These are phyloP conservation scores for Theristicus caerulescens DNA, from an alignment of 2,113 vertebrate species.

Conservation along the genomic window DNA sequence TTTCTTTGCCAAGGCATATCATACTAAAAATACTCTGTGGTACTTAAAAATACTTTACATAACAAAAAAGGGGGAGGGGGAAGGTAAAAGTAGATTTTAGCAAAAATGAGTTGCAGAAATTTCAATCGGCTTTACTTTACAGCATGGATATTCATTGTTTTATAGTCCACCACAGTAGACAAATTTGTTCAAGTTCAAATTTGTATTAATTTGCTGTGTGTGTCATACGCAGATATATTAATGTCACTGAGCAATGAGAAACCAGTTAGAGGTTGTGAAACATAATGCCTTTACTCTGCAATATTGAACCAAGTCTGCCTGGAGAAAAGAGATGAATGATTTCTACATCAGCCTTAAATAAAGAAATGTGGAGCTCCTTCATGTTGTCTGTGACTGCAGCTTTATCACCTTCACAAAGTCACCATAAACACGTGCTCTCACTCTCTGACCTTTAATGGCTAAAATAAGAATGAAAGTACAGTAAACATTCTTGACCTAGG, in stretches of 20 bases:
- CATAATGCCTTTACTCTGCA: neutral
- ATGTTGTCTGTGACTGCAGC: neutral
- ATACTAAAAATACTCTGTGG: neutral
- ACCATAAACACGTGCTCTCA: neutral
- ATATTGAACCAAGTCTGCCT: neutral
- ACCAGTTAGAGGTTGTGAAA: neutral
- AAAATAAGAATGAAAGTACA: neutral
- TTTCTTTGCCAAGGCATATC: neutral
- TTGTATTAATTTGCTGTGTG: constrained; percentile 29
- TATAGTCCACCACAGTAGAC: neutral
- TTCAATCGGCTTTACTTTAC: neutral
- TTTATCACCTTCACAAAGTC: constrained; percentile 37
- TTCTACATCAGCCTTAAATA: constrained; percentile 22
- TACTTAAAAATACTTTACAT: neutral
- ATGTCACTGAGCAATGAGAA: constrained; percentile 33
- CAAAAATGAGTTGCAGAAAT: neutral
- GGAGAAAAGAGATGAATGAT: constrained; percentile 15
- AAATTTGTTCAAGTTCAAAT: constrained; percentile 11
- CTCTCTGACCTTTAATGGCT: neutral
- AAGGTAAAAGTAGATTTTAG: neutral
- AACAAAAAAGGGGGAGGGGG: fast-evolving
- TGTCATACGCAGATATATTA: constrained; percentile 2
- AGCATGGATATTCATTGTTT: neutral
- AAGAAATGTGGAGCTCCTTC: neutral
- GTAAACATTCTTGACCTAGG: neutral